These are phyloP conservation scores for Phrixothrix hirtus DNA, from an alignment of 2,888 invertebrate species.

Conservation along the genomic window DNA sequence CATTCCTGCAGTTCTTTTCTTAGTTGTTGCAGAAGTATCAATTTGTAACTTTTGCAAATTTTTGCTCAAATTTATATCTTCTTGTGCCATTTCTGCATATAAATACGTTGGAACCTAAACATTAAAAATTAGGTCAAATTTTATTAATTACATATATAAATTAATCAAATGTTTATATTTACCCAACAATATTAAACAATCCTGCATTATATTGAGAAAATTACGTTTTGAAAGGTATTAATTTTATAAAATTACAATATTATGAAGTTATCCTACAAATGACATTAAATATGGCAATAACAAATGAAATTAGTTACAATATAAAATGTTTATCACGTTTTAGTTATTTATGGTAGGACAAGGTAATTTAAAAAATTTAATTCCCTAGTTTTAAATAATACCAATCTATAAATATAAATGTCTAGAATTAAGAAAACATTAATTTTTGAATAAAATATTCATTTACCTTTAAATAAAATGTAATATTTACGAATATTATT, in stretches of 20 bases:
- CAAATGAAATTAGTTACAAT: neutral
- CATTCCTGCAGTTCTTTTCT: slow-evolving; percentile 12
- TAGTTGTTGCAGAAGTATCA: slow-evolving; percentile 32
- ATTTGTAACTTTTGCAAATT: slow-evolving; percentile 53
- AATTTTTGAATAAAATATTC: no score
- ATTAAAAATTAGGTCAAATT: slow-evolving; percentile 12
- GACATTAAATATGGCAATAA: slow-evolving; percentile 1
- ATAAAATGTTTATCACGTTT: neutral
- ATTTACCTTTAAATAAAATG: no score
- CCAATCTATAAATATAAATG: neutral
- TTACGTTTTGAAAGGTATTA: neutral
- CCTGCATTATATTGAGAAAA: slow-evolving; percentile 4
- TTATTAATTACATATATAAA: neutral
- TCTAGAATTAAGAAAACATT: neutral
- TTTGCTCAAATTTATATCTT: slow-evolving; percentile 49
- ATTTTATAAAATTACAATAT: neutral
- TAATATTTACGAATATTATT: no score
- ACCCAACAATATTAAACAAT: slow-evolving; percentile 2
- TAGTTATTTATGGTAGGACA: no score
- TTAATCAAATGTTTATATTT: neutral
- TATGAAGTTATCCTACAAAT: neutral
- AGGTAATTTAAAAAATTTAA: no score
- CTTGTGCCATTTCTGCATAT: slow-evolving; percentile 47
- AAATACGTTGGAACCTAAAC: slow-evolving; percentile 7
- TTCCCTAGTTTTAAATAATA: neutral